Percentiles rank a stretch among this genome's conserved stretches.
These are phyloP conservation scores for Lutjanus campechanus DNA, from an alignment of 2,797 vertebrate genomes.

Conservation along the genomic window DNA sequence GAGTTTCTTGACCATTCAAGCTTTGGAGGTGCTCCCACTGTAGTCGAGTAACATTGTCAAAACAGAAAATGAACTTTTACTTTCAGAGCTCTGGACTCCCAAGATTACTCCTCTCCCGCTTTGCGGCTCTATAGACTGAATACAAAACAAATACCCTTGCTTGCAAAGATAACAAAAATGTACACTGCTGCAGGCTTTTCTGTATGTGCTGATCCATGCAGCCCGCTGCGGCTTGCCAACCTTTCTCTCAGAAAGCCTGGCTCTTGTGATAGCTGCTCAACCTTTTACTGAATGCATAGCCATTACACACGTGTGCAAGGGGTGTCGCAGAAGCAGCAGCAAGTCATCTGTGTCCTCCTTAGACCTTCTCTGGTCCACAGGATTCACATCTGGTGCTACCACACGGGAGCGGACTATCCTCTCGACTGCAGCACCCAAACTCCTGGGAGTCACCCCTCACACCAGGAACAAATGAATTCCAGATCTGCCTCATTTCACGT, in stretches of 20 bases:
- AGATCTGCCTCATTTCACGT: slow-evolving; percentile 63
- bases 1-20: neutral
- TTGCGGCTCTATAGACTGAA: slow-evolving; percentile 4
- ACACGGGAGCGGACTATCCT: slow-evolving; percentile 31
- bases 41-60: neutral
- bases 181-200: slow-evolving; percentile 8
- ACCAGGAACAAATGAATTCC: slow-evolving; percentile 46
- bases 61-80: neutral
- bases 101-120: neutral
- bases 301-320: slow-evolving; percentile 67
- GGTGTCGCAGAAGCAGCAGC: slow-evolving; percentile 39
- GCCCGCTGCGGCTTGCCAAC: slow-evolving; percentile 37
- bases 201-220: slow-evolving; percentile 41
- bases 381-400: slow-evolving; percentile 64
- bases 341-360: slow-evolving; percentile 62
- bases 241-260: slow-evolving; percentile 43
- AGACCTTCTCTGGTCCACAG: slow-evolving; percentile 59
- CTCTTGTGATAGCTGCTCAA: slow-evolving; percentile 57
- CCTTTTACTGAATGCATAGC: slow-evolving; percentile 63
- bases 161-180: slow-evolving; percentile 17
- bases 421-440: slow-evolving; percentile 17
- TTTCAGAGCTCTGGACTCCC: neutral
- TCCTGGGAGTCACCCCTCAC: slow-evolving; percentile 48
- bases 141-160: neutral
- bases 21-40: neutral